Base-by-base conservation (phyloP, 1,140 invertebrate species). In the Ceratina australensis region DNA sequence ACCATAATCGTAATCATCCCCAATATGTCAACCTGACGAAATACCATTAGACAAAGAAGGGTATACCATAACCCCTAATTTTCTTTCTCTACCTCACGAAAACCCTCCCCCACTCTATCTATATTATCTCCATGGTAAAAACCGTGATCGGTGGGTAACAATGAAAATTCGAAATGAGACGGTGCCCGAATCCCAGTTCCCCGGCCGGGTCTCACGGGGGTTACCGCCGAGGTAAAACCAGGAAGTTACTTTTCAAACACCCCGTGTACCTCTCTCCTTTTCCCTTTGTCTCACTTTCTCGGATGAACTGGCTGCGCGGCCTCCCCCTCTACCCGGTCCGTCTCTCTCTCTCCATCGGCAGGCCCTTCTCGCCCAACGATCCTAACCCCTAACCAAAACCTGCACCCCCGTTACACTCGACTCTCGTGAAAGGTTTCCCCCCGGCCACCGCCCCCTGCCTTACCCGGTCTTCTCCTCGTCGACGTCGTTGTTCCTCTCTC, bases 361-460 rank as follows among this genome's bases (percentile, higher is more conserved):
- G 56, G 66, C 69, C 71, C 64, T 79, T 80, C 66, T 49, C 75
- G 57, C 77, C 33, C 74, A 66, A 72, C 76, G 67, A 85, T 83
- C 71, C 73, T 85, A 86, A 85, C 77, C 84, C 78, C 84, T 78
- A 84, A 79, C 82, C 74, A 66, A 84, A 86, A 80, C 78, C 85
- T 83, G 83, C 82, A 82, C 75, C 83, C 78, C 82, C 77, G 74
- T 78, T 77, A 78, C 67, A 75, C 60, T 84, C 77, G 63, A 86
- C 76, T 79, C 73, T 79, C 73, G 74, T 78, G 74, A 85, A 82
- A 85, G 80, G 73, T 82, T 77, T 85, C 76, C 72, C 75, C 72
- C 76, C n/a, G n/a, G n/a, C n/a, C n/a, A n/a, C n/a, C n/a, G n/a
- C n/a, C n/a, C n/a, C n/a, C n/a, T n/a, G n/a, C n/a, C n/a, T n/a